phyloP scores from a whole-genome alignment of 2,113 vertebrate species.

The Trichechus manatus region DNA sequence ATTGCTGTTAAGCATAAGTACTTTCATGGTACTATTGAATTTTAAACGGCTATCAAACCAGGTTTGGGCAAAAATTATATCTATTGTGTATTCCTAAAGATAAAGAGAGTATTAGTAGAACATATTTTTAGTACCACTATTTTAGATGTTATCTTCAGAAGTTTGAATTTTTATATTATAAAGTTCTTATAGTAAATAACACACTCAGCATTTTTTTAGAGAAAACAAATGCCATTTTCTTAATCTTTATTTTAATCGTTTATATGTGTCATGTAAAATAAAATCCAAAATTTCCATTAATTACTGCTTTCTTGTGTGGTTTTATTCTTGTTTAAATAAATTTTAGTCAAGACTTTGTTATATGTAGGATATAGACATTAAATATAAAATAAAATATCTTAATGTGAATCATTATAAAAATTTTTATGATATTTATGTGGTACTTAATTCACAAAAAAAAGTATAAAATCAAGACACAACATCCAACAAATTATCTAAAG shows the following conservation, averaged over 20 bases:
- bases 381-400: not conserved
- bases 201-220: not conserved
- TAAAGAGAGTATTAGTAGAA: conserved; percentile 69
- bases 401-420: not conserved
- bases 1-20: conserved; percentile 98
- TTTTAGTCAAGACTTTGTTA: not conserved
- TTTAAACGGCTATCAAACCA: conserved; percentile 98
- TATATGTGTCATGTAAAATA: not conserved
- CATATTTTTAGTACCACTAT: not conserved
- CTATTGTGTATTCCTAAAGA: conserved; percentile 97
- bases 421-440: not conserved
- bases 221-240: not conserved
- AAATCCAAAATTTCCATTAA: not conserved
- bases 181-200: not conserved
- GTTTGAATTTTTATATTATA: not conserved
- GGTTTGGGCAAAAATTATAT: conserved; percentile 99
- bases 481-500: not conserved
- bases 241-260: not conserved
- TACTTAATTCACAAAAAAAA: not conserved
- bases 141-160: not conserved
- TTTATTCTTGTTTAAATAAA: not conserved
- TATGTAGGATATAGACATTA: not conserved
- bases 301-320: not conserved
- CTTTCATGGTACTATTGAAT: conserved; percentile 98
- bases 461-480: not conserved